Conservation (phyloP, 2,797 vertebrate genomes). For the Phoebastria nigripes region DNA sequence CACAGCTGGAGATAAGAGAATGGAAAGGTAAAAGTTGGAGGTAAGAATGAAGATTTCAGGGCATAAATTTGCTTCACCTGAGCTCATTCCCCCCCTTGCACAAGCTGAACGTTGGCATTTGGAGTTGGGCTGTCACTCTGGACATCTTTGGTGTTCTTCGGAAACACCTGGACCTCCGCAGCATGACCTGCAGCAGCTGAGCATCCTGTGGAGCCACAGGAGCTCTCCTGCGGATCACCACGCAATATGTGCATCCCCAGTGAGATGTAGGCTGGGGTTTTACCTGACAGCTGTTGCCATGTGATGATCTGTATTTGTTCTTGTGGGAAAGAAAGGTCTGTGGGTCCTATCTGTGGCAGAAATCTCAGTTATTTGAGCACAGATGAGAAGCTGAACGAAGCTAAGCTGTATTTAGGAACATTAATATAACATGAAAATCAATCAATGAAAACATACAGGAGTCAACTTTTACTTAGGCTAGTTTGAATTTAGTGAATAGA, state of each 20-base stretch:
- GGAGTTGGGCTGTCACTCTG: not conserved
- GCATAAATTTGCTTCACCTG: not conserved
- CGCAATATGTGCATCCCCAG: not conserved
- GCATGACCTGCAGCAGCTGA: not conserved
- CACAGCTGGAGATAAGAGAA: not conserved
- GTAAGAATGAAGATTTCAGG: not conserved
- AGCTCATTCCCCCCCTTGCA: not conserved
- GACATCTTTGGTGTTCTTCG: not conserved
- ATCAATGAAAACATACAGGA: constrained; percentile 1
- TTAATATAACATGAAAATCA: constrained; percentile 20
- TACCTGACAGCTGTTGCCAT: not conserved
- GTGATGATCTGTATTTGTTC: constrained; percentile 17
- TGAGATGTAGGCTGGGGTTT: not conserved
- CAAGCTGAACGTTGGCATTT: not conserved
- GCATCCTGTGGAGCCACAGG: not conserved
- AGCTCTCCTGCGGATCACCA: not conserved
- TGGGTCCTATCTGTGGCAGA: not conserved
- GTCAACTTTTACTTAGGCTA: constrained; percentile 11
- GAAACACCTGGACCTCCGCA: not conserved
- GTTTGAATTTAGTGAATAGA: constrained; percentile 34
- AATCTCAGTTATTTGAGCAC: not conserved
- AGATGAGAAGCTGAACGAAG: not conserved
- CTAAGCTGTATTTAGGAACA: not conserved
- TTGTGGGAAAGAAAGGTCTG: constrained; percentile 23
- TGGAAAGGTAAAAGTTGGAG: not conserved